Evolutionary conservation across 2,888 invertebrate species (phyloP), one percentile per base, ranked within the genome.

Genomic region (Spodoptera picta): DNA sequence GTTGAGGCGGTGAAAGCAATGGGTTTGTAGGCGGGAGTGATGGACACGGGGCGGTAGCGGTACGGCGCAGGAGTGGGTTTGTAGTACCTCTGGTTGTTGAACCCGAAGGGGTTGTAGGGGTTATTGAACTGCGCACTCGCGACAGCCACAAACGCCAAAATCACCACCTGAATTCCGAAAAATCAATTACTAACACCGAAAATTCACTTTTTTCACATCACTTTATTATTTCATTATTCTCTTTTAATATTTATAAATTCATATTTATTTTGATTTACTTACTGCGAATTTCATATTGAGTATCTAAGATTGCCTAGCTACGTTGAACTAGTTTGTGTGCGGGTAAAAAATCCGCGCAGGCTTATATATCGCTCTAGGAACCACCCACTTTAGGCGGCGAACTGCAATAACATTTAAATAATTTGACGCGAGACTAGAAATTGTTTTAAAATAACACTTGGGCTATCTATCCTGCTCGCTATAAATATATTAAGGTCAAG

Each of bases 351-450:
- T 88, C 85, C 80, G 89, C 87, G 89, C 90, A 80, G 81, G 90
- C 92, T 90, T 93, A 87, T 93, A 92, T 92, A 93, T 90, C 75
- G 71, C 78, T 82, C 84, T 80, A 81, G 83, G 89, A 88, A 83
- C 92, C 92, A 91, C 92, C 92, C 90, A 92, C 92, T 90, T 86
- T 79, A 79, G 80, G 74, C 83, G 80, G 69, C 73, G 81, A 90
- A 87, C 83, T 92, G 90, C 90, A 91, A 91, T 92, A 87, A 87
- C 81, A 92, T 92, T 92, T 90, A 87, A 92, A 92, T 92, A 90
- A 89, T 86, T 90, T 85, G 80, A 83, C 77, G 82, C 81, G 80
- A 84, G 75, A 83, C 83, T 78, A 82, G 84, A 85, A 84, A 85
- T 84, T 84, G 49, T 68, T 78, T 81, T 83, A 70, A 84, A 86